Base-by-base conservation (phyloP, 2,797 vertebrate species). In the Propithecus perrieri region DNA sequence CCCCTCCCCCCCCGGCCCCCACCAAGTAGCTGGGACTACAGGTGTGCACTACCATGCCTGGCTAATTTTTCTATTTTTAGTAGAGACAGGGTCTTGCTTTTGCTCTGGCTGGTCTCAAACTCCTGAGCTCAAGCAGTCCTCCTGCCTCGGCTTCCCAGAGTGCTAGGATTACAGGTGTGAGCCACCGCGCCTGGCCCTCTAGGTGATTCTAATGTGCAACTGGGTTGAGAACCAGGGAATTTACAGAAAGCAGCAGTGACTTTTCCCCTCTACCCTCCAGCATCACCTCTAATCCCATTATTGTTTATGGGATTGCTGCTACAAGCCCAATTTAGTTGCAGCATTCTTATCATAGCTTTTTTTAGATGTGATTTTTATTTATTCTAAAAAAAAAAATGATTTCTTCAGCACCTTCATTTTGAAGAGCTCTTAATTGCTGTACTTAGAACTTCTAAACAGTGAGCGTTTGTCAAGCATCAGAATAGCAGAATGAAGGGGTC, bases 391-490 rank as follows among this genome's bases (percentile, higher is more conserved):
- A 50, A 57, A 84, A 59, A 79, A 78, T n/a, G 43, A 71, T 94
- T 97, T 96, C 65, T 91, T 97, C 87, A 94, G 89, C 86, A 72
- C 76, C 80, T 98, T 97, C 95, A 81, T 95, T 96, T 74, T 94
- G 94, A 97, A 96, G 95, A 92, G 87, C 93, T 96, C 94, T 96
- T 98, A 97, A 95, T 97, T 96, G 96, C 87, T 17, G 26, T 97
- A 94, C 95, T 95, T 98, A 96, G 96, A 97, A 96, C 90, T 94
- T 93, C 90, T 85, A 94, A 98, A 97, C 61, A 91, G 85, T 90
- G 96, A 97, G 50, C 67, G 72, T 87, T 97, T 92, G 94, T 96
- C 67, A 95, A 79, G 71, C 78, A 89, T 94, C 92, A 80, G 76
- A 97, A 86, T 72, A 91, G 94, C 93, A 72, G 90, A 91, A 83